These are phyloP conservation scores for Drosophila pseudotalamancana DNA, from an alignment of 2,888 invertebrate genomes.

Conservation along the genomic window DNA sequence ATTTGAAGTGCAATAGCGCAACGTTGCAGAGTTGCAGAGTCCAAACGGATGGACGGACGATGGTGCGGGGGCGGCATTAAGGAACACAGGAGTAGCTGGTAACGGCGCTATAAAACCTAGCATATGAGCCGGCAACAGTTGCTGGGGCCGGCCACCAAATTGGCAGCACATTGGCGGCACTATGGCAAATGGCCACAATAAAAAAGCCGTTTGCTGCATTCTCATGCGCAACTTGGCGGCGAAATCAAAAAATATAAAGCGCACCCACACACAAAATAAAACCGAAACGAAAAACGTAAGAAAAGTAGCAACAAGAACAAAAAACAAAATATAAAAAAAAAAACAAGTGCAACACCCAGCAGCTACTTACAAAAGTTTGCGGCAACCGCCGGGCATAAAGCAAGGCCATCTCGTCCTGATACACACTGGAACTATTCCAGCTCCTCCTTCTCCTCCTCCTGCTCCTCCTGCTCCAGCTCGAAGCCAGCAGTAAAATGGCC, in stretches of 20 bases:
- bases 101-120: conserved; percentile 51
- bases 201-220: conserved; percentile 81
- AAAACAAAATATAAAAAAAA: conserved; percentile 15
- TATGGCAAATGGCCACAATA: conserved; percentile 79
- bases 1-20: conserved; percentile 71
- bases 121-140: conserved; percentile 64
- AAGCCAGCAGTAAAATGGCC: conserved; percentile 56
- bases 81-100: conserved; percentile 27
- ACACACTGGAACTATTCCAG: conserved; percentile 12
- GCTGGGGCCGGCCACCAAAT: conserved; percentile 55
- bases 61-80: conserved; percentile 6
- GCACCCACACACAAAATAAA: conserved; percentile 8
- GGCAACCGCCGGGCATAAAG: conserved; percentile 71
- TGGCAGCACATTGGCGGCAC: conserved; percentile 71
- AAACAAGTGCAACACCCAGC: conserved; percentile 40
- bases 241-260: conserved; percentile 48
- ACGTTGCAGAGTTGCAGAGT: conserved; percentile 51
- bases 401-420: conserved; percentile 46
- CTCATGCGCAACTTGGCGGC: conserved; percentile 75
- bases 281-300: conserved; percentile 10
- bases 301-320: background rate
- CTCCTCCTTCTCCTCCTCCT: conserved; percentile 4
- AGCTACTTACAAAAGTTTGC: conserved; percentile 68
- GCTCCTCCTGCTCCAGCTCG: background rate
- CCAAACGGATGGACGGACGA: background rate